Base-by-base conservation (phyloP, 1,140 invertebrate genomes). In the Aphaenogaster ashmeadi region DNA sequence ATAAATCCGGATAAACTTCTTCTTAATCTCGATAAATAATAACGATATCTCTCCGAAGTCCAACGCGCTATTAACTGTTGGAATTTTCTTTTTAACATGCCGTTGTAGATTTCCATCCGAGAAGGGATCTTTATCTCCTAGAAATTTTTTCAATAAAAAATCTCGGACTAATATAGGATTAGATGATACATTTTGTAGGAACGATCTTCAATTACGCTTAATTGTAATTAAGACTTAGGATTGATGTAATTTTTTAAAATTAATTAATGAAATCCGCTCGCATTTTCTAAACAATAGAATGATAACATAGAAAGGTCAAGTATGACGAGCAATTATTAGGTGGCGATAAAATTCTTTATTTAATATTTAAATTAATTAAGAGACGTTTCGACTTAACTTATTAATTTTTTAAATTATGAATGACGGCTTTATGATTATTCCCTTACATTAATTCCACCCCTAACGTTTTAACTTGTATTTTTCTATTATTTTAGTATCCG, bases 21-120 rank as follows among this genome's bases (percentile, higher is more conserved):
- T 74, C 18, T 47, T 36, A 56, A 72, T 83, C 36, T 83, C 21
- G 36, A 58, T n/a, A 60, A 58, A n/a, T 36, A 41, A 33, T 36
- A 44, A 75, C 3, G 50, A 60, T 33, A 60, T 78, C 38, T 44
- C 13, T 33, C 2, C 2, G 0, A 41, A 1, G 36, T 44, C 2
- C 6, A 1, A n/a, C 18, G 33, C 11, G 72, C 11, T 44, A n/a
- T 33, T n/a, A 62, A 62, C 21, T 47, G 21, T 58, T 27, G 3
- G 1, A 41, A 15, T 13, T 64, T 21, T 79, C 11, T 44, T 9
- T 33, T 58, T 18, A 36, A 54, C 33, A 8, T 9, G 4, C 15
- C 52, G 4, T 41, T 56, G 11, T 8, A 50, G 11, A 11, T 1
- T 36, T n/a, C 4, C 47, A 15, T 62, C 27, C 15, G 27, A n/a